Evolutionary conservation across 2,113 vertebrate species (phyloP).

Genomic region (Epinephelus cyanopodus): DNA sequence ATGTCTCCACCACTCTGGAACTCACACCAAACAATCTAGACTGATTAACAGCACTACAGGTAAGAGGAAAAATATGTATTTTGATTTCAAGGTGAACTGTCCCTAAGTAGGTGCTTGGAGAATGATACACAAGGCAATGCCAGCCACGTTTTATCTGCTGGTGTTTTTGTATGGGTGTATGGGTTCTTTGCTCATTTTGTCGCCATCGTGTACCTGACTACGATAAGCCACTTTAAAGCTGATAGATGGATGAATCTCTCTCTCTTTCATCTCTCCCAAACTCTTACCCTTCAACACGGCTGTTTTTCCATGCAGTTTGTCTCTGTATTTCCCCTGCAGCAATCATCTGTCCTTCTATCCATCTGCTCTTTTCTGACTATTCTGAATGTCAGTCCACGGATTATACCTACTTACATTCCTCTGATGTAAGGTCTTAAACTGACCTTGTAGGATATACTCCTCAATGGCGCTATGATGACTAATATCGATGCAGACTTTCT

Average conservation of each 20-base stretch:
- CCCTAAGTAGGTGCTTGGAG: not conserved
- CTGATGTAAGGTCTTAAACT: not conserved
- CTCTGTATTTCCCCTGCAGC: not conserved
- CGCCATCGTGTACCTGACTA: not conserved
- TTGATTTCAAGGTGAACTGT: no score
- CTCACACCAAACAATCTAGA: no score
- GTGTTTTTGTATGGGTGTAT: not conserved
- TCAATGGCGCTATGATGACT: not conserved
- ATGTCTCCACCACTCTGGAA: no score
- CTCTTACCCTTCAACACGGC: not conserved
- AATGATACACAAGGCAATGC: not conserved
- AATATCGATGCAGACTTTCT: not conserved
- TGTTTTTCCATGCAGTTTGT: not conserved
- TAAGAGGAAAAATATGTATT: no score
- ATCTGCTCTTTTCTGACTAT: slow-evolving; percentile 10
- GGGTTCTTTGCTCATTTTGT: not conserved
- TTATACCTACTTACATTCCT: not conserved
- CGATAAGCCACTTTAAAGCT: not conserved
- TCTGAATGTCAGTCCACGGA: slow-evolving; percentile 7
- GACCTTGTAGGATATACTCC: not conserved
- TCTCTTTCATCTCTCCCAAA: slow-evolving; percentile 4
- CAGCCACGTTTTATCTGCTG: not conserved
- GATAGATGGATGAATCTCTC: slow-evolving; percentile 4
- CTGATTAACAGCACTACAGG: no score
- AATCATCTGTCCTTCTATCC: not conserved